Base-by-base conservation (phyloP, 2,113 vertebrate species). In the Xiphias gladius region DNA sequence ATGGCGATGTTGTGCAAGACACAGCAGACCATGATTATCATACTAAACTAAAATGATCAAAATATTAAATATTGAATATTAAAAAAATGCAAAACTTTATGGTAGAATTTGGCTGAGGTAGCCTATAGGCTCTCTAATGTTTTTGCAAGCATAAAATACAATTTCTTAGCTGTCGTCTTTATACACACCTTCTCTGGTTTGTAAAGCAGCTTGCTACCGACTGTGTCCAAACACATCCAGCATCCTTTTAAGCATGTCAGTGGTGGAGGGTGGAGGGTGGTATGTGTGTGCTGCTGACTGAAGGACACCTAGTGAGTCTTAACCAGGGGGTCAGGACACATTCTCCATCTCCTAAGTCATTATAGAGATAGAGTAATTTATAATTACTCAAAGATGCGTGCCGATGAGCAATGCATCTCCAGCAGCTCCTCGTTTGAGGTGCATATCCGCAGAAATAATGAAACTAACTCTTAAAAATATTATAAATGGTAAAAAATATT, bases 251-350 rank as follows among this genome's bases (percentile, higher is more conserved):
- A 35, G 64, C 63, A 57, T 6, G 2, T 69, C 14, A 2, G 20
- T 74, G 69, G 32, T 66, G 28, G 16, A 52, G 57, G 1, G 20
- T n/a, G n/a, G n/a, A n/a, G n/a, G n/a, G n/a, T n/a, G 39, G 48
- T n/a, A 4, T 6, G 19, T 20, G 48, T 3, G 2, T 61, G 24
- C 64, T 54, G 32, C 35, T 65, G 41, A 80, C 57, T 71, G 64
- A 69, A 79, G 76, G 70, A 75, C 79, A 68, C 64, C 63, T 58
- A 39, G n/a, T 76, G 78, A 65, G 72, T 65, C 30, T 57, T 75
- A 66, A 76, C 64, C 26, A 54, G 26, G 30, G 43, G 48, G 26
- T 10, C 63, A 68, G 37, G n/a, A n/a, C n/a, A n/a, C n/a, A n/a
- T n/a, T n/a, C n/a, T n/a, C n/a, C n/a, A n/a, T n/a, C n/a, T n/a